A percentile compares a stretch with the other conserved stretches of the same genome.
phyloP scores from a whole-genome alignment of 2,888 invertebrate genomes.

The Trypoxylon attenuatum region DNA sequence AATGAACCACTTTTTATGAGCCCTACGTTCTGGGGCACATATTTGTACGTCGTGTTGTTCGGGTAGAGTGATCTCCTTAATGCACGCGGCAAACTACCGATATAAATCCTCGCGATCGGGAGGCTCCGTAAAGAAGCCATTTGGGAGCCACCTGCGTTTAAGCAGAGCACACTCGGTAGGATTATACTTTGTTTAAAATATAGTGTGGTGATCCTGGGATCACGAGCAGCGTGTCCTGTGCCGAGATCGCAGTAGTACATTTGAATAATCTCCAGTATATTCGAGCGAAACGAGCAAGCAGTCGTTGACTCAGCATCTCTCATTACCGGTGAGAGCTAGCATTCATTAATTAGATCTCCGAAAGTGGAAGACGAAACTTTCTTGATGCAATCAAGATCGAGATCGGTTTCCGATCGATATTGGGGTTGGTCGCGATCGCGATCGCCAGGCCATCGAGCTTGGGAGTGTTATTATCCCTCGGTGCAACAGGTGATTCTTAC shows the following conservation, averaged over 20 bases:
- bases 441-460: background rate
- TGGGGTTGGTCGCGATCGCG: background rate
- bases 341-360: background rate
- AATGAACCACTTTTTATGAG: too few relatives aligned
- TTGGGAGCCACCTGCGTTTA: background rate
- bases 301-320: too few relatives aligned
- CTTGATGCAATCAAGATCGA: background rate
- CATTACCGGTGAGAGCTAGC: too few relatives aligned
- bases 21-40: too few relatives aligned
- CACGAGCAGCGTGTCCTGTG: background rate
- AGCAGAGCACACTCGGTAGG: background rate
- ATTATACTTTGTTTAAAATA: background rate
- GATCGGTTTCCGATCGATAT: constrained; percentile 1
- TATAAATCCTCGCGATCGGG: background rate
- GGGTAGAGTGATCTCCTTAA: too few relatives aligned
- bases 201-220: background rate
- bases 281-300: background rate
- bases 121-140: background rate
- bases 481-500: constrained; percentile 53
- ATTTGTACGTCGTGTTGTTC: too few relatives aligned
- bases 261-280: background rate
- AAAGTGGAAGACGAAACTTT: background rate
- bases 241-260: background rate
- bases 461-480: constrained; percentile 48
- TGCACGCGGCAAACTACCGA: background rate